Evolutionary conservation across 2,888 invertebrate genomes (phyloP), one percentile per base, ranked within the genome.

Genomic region (Oxycera nigricornis): DNA sequence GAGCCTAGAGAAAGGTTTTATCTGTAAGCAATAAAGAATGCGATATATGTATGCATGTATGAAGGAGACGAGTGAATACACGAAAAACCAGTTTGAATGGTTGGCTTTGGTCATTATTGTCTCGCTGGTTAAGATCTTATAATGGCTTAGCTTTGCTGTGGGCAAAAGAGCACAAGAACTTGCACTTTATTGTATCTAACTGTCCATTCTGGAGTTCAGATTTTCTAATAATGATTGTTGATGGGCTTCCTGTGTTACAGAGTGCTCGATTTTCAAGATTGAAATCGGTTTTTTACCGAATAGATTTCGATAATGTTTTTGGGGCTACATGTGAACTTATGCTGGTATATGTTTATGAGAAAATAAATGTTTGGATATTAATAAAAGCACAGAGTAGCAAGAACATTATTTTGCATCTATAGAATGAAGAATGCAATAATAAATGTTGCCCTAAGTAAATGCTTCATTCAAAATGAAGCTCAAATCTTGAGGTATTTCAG

Each of bases 161-260:
- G 20, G 30, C 17, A 17, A n/a, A 28, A 17, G 30, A 39, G 62
- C 62, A 35, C 62, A 22, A 62, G 52, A 70, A 52, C 70, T 70
- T 70, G 70, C 70, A 70, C 70, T 55, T 70, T 70, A 70, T 70
- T 70, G 70, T 70, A 65, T 22, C 41, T 65, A 70, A 70, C 70
- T 70, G 70, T 52, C 52, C 11, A 35, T 62, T 62, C 62, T 22
- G 20, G 20, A 55, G 24, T 17, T 35, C 4, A 31, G 41, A 65
- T 65, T 65, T 41, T 41, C 20, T 65, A 65, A 65, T 65, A 41
- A 65, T 65, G 65, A 65, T 9, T 22, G 65, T 65, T 26, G 35
- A 35, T 55, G 28, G 24, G 70, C 70, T 70, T 70, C 70, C 70
- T 70, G 70, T 70, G 22, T 70, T 70, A 70, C 70, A 52, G 11